These are phyloP conservation scores for Boulengeromyrus knoepffleri DNA, from an alignment of 2,113 vertebrate species.

Conservation along the genomic window DNA sequence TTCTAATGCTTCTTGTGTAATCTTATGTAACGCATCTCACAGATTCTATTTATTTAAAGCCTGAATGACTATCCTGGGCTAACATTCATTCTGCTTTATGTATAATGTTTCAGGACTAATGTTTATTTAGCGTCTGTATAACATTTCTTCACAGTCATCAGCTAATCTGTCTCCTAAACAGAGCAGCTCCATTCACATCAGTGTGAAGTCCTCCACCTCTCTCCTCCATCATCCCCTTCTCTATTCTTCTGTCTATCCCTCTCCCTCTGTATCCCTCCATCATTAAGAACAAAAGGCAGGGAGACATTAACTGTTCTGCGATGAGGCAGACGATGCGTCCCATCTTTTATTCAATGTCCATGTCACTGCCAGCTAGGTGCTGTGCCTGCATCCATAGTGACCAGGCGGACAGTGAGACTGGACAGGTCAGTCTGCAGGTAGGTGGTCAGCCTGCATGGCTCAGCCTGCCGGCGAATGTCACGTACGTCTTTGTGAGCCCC, in stretches of 20 bases:
- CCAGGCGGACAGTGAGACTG: neutral
- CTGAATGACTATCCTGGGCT: neutral
- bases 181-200: neutral
- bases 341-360: neutral
- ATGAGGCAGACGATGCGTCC: neutral
- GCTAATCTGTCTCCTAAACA: neutral
- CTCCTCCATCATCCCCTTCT: neutral
- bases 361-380: neutral
- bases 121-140: neutral
- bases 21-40: neutral
- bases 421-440: neutral
- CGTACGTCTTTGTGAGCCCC: neutral
- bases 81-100: neutral
- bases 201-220: neutral
- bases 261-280: neutral
- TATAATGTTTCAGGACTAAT: neutral
- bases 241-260: neutral
- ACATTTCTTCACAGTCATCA: neutral
- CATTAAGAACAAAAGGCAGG: neutral
- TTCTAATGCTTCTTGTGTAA: neutral
- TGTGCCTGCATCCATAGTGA: neutral
- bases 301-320: neutral
- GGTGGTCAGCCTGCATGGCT: neutral
- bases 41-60: neutral
- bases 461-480: neutral